Conservation (phyloP, 2,797 vertebrate species). For the Poeciliopsis turneri region DNA sequence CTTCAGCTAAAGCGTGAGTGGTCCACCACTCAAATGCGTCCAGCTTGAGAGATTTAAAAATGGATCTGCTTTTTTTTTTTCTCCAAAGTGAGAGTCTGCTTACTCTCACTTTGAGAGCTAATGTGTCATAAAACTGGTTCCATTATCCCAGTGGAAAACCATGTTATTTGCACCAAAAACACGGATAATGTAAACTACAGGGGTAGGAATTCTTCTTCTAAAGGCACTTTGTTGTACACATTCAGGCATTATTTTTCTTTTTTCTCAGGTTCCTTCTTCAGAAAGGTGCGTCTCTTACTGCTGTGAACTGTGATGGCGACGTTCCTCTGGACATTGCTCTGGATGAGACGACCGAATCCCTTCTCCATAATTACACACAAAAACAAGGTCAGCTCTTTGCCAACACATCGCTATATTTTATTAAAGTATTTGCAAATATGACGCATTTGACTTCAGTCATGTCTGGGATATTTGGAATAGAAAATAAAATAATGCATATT, state of each 20-base stretch:
- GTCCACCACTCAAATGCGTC: slow-evolving; percentile 22
- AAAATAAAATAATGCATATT: background rate
- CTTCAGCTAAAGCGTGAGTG: slow-evolving; percentile 43
- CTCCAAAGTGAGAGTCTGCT: background rate
- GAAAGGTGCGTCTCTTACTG: slow-evolving; percentile 83
- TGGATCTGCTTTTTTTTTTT: slow-evolving; percentile 7
- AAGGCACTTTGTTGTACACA: background rate
- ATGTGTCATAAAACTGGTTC: background rate
- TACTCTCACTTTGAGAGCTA: background rate
- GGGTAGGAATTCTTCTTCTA: background rate
- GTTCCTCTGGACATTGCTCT: slow-evolving; percentile 90
- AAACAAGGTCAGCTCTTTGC: slow-evolving; percentile 78
- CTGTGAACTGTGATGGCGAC: slow-evolving; percentile 92
- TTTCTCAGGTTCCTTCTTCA: slow-evolving; percentile 85
- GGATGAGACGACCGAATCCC: slow-evolving; percentile 86
- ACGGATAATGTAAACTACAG: background rate
- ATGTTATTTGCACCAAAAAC: background rate
- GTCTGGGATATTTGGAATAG: background rate
- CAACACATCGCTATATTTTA: background rate
- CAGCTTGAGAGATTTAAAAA: slow-evolving; percentile 30
- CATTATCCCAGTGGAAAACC: background rate
- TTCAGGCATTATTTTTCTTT: slow-evolving; percentile 22
- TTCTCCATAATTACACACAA: slow-evolving; percentile 82
- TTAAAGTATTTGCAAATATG: background rate
- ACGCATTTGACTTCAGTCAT: background rate